Percentiles rank a stretch among this genome's conserved stretches.
Evolutionary conservation across 1,140 invertebrate genomes (phyloP).

Genomic region (Wasmannia auropunctata): DNA sequence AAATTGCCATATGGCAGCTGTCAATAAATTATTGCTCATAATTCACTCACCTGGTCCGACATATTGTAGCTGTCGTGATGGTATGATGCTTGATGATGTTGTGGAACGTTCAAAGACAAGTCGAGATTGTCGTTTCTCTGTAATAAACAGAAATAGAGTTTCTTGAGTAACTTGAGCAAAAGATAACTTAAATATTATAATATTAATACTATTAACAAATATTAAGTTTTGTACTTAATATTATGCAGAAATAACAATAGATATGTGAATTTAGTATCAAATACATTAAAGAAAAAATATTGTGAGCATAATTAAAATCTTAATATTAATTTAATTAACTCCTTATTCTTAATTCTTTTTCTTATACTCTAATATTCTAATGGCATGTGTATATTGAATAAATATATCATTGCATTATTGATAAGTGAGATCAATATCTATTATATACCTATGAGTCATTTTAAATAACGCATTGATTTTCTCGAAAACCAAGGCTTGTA

Average conservation of each 20-base stretch:
- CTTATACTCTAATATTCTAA: no score
- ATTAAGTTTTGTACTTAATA: background rate
- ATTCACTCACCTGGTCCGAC: constrained; percentile 89
- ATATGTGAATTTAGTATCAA: no score
- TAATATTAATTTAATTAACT: no score
- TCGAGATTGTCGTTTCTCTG: constrained; percentile 92
- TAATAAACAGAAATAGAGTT: constrained; percentile 84
- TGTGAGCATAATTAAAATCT: no score
- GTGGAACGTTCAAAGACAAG: constrained; percentile 89
- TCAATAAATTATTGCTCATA: background rate
- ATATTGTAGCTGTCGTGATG: constrained; percentile 89
- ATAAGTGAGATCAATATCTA: no score
- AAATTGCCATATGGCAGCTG: background rate
- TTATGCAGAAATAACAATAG: background rate
- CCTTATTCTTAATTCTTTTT: no score
- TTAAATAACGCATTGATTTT: no score
- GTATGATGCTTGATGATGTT: constrained; percentile 86
- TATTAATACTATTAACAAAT: background rate
- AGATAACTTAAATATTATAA: background rate
- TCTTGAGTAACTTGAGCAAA: constrained; percentile 20
- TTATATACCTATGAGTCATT: no score
- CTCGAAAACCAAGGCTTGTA: no score
- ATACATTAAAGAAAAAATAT: no score
- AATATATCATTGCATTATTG: no score
- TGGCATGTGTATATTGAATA: no score